phyloP scores from a whole-genome alignment of 2,888 invertebrate genomes.

The Macrophya annulata region DNA sequence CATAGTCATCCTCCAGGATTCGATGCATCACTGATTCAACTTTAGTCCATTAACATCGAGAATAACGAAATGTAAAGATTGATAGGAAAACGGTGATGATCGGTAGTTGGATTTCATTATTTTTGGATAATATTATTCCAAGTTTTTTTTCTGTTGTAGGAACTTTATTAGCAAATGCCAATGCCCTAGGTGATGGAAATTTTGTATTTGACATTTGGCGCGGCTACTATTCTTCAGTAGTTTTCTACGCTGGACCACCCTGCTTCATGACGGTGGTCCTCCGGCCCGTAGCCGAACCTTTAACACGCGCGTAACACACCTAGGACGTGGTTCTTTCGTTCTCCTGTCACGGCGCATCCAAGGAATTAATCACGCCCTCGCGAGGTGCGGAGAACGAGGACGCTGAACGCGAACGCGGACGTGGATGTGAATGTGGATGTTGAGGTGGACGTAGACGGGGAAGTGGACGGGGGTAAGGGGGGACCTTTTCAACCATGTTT shows the following conservation, averaged over 20 bases:
- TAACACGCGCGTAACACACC: conserved; percentile 60
- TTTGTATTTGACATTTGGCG: not conserved
- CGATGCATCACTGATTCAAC: not conserved
- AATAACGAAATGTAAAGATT: conserved; percentile 42
- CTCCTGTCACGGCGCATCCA: conserved; percentile 57
- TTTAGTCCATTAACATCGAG: conserved; percentile 39
- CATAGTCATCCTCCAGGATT: conserved; percentile 64
- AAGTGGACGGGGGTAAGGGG: not conserved
- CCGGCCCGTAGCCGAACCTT: conserved; percentile 56
- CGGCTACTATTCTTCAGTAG: too few species aligned
- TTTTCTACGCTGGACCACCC: conserved; percentile 6
- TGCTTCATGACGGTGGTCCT: conserved; percentile 32
- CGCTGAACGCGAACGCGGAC: not conserved
- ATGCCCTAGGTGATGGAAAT: not conserved
- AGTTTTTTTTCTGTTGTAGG: not conserved
- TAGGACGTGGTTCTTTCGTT: conserved; percentile 63
- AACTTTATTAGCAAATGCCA: not conserved
- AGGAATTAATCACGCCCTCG: conserved; percentile 58
- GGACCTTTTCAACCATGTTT: conserved; percentile 57
- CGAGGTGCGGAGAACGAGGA: conserved; percentile 33
- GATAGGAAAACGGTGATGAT: not conserved
- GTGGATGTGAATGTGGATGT: not conserved
- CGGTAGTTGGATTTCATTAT: not conserved
- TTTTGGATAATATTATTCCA: not conserved
- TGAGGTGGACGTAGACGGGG: not conserved